Base-by-base conservation (phyloP, 2,113 vertebrate genomes). In the Phylloscopus whistleri region DNA sequence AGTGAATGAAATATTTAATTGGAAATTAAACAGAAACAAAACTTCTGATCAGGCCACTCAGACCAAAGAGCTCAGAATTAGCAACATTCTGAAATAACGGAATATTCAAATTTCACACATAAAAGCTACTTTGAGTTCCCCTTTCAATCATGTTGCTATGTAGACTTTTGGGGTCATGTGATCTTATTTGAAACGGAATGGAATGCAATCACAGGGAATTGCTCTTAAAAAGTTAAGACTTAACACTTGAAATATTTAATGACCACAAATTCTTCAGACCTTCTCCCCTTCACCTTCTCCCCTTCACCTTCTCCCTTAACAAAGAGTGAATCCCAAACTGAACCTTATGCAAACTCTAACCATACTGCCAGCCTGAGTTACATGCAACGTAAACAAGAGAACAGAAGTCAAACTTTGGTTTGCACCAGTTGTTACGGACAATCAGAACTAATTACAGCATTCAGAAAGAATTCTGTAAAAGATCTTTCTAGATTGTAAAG, bases 71-170 rank as follows among this genome's bases (percentile, higher is more conserved):
- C 11, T 82, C 48, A 87, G n/a, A 85, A 73, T 0, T 85, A 49
- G 37, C 67, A 93, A 80, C 48, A 80, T 80, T 46, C 67, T 83
- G 72, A 91, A 95, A 69, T 51, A 91, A 91, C 28, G 7, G 12
- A 80, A 86, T 67, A 93, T 95, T 90, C 67, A 94, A 90, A 96
- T 92, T 80, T 94, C 27, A 77, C 3, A 15, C 6, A 24, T n/a
- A 55, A 74, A 86, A 90, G 33, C 48, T 2, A 2, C 16, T 60
- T 44, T 31, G 21, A 86, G 73, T 90, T 90, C 80, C 77, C 17
- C 52, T 97, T 94, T 94, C 68, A 68, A 4, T 84, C 48, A 48
- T 0, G 0, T 70, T 80, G 51, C 31, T 68, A 5, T 24, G 39
- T 21, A 74, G 31, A 63, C 31, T 73, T 89, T 44, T 52, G 37